A percentile compares a stretch with the other conserved stretches of the same genome.
These are phyloP conservation scores for Cryptotermes secundus DNA, from an alignment of 1,140 invertebrate genomes.

Conservation along the genomic window DNA sequence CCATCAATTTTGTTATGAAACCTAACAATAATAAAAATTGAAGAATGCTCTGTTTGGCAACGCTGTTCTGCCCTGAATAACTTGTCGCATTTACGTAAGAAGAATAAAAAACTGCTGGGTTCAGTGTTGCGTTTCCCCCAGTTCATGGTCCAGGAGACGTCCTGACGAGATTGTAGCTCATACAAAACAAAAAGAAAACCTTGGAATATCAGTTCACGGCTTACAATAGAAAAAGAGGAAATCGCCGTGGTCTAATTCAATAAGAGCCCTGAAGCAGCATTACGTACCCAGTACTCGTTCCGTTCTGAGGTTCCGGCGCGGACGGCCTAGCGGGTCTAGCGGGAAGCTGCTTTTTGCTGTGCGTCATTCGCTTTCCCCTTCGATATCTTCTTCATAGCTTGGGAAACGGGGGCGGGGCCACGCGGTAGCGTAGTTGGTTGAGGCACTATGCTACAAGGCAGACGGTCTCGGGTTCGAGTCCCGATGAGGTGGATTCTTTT, in stretches of 20 bases:
- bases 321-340: not conserved
- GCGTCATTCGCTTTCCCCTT: not conserved
- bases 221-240: not conserved
- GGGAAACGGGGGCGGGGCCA: too few species aligned
- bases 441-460: too few species aligned
- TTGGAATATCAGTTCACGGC: not conserved
- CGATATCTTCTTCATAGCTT: too few species aligned
- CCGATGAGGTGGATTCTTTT: too few species aligned
- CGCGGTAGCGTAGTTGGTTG: too few species aligned
- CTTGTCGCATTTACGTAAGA: not conserved
- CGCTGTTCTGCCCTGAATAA: not conserved
- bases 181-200: not conserved
- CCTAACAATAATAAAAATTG: too few species aligned
- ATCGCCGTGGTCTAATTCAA: constrained; percentile 7
- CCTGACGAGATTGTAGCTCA: not conserved
- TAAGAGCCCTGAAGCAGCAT: not conserved
- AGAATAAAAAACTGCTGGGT: not conserved
- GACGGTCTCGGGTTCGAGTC: too few species aligned
- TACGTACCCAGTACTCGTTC: not conserved
- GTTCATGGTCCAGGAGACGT: not conserved
- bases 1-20: too few species aligned
- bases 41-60: too few species aligned
- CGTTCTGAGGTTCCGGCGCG: not conserved
- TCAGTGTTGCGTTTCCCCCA: not conserved
- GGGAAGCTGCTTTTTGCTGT: not conserved